Evolutionary conservation across 2,888 invertebrate genomes (phyloP).

Genomic region (Gisinianus flammeolus): DNA sequence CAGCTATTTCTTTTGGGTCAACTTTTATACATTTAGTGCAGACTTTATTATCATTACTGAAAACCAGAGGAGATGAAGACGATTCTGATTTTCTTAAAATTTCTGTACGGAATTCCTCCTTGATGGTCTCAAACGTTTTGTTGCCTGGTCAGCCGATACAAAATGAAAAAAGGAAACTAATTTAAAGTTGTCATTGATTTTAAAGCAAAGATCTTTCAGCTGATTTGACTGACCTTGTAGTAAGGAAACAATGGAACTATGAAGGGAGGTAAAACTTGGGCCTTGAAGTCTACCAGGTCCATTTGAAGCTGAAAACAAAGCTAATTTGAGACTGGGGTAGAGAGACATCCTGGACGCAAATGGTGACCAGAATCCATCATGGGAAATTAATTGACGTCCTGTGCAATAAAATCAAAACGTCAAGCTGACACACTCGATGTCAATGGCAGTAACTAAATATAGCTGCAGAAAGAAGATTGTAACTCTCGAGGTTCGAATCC

Average conservation of each 20-base stretch:
- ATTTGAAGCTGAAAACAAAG: conserved; percentile 36
- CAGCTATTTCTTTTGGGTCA: neutral
- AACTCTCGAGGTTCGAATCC: too few relatives aligned
- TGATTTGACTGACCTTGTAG: too few relatives aligned
- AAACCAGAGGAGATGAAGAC: too few relatives aligned
- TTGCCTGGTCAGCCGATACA: too few relatives aligned
- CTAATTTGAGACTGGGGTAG: conserved; percentile 35
- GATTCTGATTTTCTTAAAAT: neutral
- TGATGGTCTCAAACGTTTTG: neutral
- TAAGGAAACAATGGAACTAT: conserved; percentile 19
- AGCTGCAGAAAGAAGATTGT: too few relatives aligned
- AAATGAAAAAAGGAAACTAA: too few relatives aligned
- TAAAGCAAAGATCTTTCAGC: too few relatives aligned
- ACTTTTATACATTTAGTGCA: neutral
- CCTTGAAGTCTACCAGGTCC: conserved; percentile 10
- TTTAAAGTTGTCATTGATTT: too few relatives aligned
- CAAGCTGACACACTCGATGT: too few relatives aligned
- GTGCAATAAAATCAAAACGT: conserved; percentile 13
- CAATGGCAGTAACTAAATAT: too few relatives aligned
- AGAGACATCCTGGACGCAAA: conserved; percentile 34
- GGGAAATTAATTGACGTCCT: conserved; percentile 32
- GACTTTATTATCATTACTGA: neutral
- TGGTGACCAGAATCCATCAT: conserved; percentile 43
- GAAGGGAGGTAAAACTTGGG: neutral
- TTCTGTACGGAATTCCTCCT: neutral